Base-by-base conservation (phyloP, 2,888 invertebrate species). In the Candidula unifasciata region DNA sequence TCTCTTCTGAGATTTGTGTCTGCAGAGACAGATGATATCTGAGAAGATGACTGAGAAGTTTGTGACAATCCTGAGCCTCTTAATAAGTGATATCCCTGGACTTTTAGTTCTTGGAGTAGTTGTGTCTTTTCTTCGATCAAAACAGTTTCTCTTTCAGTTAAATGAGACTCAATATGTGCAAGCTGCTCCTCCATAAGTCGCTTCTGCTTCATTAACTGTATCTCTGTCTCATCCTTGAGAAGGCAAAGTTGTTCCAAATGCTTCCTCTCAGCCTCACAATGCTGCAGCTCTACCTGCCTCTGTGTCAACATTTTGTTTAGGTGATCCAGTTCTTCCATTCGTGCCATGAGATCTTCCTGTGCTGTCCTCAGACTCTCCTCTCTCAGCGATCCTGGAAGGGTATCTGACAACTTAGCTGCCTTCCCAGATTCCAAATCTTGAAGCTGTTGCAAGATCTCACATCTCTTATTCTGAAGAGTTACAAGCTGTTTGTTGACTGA, bases 181-280 rank as follows among this genome's bases (percentile, higher is more conserved):
- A 92, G 85, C 76, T 92, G 91, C 81, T 91, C 89, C 73, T 92
- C 91, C 57, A 91, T 86, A 10, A 91, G 81, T 21, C 91, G 86
- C 79, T 92, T 92, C 83, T 92, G 91, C 69, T 88, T 88, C 90
- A 90, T 90, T 27, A 92, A 86, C 80, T 91, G 90, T 76, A 89
- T 88, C 84, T 92, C 91, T 57, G 89, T 90, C 73, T 88, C 64
- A 71, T 92, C 91, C 82, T 92, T 92, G 80, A 91, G 88, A 74
- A 90, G 87, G 30, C 92, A 87, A 1, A 90, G 84, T 73, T 91
- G 91, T 80, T 92, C 92, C n/a, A 92, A 85, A 54, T 89, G 88
- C 64, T 88, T 87, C 81, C 91, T 90, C 54, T 90, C 89, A 76
- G 88, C 84, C 69, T 88, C 86, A 66, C 89, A 88, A 82, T 88